Conservation (phyloP, 1,140 invertebrate genomes). For the Penaeus vannamei region DNA sequence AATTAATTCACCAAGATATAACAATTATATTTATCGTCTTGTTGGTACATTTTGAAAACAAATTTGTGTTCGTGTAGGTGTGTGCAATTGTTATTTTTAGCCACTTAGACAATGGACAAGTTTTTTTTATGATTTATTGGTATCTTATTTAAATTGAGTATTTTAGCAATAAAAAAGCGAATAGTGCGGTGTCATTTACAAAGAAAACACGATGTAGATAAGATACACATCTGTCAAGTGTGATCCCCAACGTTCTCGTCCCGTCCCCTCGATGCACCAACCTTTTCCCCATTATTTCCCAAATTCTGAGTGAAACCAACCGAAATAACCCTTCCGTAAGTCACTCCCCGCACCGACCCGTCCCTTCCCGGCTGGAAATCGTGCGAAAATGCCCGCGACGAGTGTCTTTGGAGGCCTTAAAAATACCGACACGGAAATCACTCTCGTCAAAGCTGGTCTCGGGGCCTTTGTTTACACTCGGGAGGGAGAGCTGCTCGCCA, state of each 20-base stretch:
- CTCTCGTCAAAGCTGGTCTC: slow-evolving; percentile 31
- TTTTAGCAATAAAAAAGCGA: neutral
- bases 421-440: neutral
- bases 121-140: too few relatives aligned
- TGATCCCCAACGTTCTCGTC: neutral
- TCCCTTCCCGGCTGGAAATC: neutral
- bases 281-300: too few relatives aligned
- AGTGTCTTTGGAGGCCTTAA: neutral
- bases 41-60: too few relatives aligned
- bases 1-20: too few relatives aligned
- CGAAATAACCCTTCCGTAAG: neutral
- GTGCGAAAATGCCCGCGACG: neutral
- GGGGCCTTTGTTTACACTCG: neutral
- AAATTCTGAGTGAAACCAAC: too few relatives aligned
- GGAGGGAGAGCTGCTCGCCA: neutral
- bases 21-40: too few relatives aligned
- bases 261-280: neutral
- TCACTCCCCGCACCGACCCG: neutral
- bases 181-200: neutral
- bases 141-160: too few relatives aligned
- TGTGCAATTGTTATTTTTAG: too few relatives aligned
- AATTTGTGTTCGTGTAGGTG: too few relatives aligned
- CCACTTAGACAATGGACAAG: too few relatives aligned
- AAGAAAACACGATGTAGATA: neutral
- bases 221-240: neutral